These are phyloP conservation scores for Nomada flava DNA, from an alignment of 2,888 invertebrate genomes.

Conservation along the genomic window DNA sequence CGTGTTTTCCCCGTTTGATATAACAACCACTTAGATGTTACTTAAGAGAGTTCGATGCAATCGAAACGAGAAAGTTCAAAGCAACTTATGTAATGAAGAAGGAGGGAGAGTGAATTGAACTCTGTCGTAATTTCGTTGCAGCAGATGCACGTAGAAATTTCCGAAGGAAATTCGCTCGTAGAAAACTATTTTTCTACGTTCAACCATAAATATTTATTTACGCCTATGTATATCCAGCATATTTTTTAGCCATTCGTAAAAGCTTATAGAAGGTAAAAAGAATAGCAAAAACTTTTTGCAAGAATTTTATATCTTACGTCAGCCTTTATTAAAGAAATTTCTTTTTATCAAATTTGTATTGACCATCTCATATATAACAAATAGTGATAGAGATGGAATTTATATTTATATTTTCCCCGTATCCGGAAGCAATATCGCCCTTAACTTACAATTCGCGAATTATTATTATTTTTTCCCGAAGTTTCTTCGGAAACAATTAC, in stretches of 20 bases:
- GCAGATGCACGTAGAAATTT: slow-evolving; percentile 56
- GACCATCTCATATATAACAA: too few species aligned
- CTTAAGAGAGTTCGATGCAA: slow-evolving; percentile 55
- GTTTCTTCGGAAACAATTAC: background rate
- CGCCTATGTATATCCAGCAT: background rate
- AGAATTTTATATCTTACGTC: background rate
- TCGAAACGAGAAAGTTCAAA: slow-evolving; percentile 79
- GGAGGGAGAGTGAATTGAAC: slow-evolving; percentile 72
- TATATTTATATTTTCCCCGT: background rate
- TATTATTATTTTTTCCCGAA: background rate
- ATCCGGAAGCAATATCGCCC: too few species aligned
- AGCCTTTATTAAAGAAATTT: too few species aligned
- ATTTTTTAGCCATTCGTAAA: background rate
- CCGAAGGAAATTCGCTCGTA: slow-evolving; percentile 22
- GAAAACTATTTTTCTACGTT: background rate
- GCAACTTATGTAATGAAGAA: slow-evolving; percentile 76
- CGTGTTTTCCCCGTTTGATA: background rate
- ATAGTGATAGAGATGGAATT: background rate
- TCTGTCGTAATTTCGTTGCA: slow-evolving; percentile 56
- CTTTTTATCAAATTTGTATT: too few species aligned
- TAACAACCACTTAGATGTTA: slow-evolving; percentile 31
- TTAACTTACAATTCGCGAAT: too few species aligned
- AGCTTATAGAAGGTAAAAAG: background rate
- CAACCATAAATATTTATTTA: background rate
- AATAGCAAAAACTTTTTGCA: background rate